Evolutionary conservation across 2,888 invertebrate species (phyloP), one percentile per base, ranked within the genome.

Genomic region (Brachynemurus nebulosus): DNA sequence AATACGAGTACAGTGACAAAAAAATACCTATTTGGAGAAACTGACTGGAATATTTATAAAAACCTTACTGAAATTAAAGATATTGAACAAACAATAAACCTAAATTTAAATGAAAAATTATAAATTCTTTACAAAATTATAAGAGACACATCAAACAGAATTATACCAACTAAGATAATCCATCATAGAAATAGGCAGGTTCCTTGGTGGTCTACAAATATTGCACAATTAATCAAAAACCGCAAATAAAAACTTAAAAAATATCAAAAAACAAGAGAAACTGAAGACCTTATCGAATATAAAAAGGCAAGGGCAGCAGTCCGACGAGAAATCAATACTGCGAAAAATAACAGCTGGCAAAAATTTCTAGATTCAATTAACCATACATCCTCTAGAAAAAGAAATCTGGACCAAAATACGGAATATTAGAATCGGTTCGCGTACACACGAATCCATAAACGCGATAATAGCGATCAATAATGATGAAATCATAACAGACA

Each of bases 21-120:
- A 2, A 50, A 46, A 44, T 53, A 51, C 49, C 47, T 42, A 23
- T 42, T 49, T 9, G 20, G 46, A n/a, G 47, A 51, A 44, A 48
- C 51, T 6, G 37, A 53, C 16, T 52, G 50, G 51, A 11, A 27
- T 16, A 3, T 5, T 4, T 35, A 7, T 27, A 6, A 40, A 4
- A 16, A 17, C 8, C 4, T 16, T 17, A 21, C 17, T 2, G 17
- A 43, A 16, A 4, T 14, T 5, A 35, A 14, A 35, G n/a, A 11
- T 7, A n/a, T 21, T 11, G 17, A 4, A 18, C 9, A 21, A 4
- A 14, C n/a, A n/a, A n/a, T n/a, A n/a, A n/a, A n/a, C n/a, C n/a
- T n/a, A n/a, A 2, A 8, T 12, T 17, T 42, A 9, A 11, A 5
- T 8, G 21, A 42, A 12, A n/a, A 9, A 23, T 23, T 23, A 23